Conservation (phyloP, 2,888 invertebrate species). For the Microdon myrmicae region DNA sequence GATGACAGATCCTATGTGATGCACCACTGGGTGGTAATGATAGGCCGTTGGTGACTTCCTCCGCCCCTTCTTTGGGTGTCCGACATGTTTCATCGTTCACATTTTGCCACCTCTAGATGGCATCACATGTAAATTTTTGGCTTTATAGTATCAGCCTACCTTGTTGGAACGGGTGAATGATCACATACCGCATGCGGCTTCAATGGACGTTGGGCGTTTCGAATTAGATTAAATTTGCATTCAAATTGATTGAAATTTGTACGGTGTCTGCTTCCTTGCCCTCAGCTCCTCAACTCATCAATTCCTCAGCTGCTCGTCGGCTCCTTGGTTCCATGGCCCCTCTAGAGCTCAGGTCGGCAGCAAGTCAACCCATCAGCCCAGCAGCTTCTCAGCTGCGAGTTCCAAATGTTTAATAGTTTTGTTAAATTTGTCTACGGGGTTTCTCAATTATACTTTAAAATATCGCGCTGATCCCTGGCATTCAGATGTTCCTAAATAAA, state of each 20-base stretch:
- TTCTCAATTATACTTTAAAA: slow-evolving; percentile 51
- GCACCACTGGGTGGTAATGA: slow-evolving; percentile 22
- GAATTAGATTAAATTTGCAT: slow-evolving; percentile 53
- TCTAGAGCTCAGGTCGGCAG: no score
- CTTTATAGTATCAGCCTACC: slow-evolving; percentile 38
- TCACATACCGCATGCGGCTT: slow-evolving; percentile 52
- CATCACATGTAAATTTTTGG: slow-evolving; percentile 43
- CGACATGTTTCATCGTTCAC: no score
- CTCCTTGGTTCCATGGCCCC: no score
- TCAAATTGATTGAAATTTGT: slow-evolving; percentile 53
- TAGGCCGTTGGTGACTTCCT: slow-evolving; percentile 13
- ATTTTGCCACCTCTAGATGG: slow-evolving; percentile 40
- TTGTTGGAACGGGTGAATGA: slow-evolving; percentile 52
- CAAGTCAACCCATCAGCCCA: no score
- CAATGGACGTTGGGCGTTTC: slow-evolving; percentile 52
- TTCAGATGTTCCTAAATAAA: no score
- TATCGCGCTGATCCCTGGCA: slow-evolving; percentile 52
- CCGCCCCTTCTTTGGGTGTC: slow-evolving; percentile 7
- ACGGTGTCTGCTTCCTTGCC: slow-evolving; percentile 47
- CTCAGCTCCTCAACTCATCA: no score
- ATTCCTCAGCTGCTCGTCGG: no score
- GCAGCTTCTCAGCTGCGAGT: no score
- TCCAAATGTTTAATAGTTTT: slow-evolving; percentile 52
- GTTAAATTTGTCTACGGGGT: slow-evolving; percentile 52
- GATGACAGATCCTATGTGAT: slow-evolving; percentile 40